Conservation (phyloP, 2,888 invertebrate genomes). For the Lordiphosa fenestrarum region DNA sequence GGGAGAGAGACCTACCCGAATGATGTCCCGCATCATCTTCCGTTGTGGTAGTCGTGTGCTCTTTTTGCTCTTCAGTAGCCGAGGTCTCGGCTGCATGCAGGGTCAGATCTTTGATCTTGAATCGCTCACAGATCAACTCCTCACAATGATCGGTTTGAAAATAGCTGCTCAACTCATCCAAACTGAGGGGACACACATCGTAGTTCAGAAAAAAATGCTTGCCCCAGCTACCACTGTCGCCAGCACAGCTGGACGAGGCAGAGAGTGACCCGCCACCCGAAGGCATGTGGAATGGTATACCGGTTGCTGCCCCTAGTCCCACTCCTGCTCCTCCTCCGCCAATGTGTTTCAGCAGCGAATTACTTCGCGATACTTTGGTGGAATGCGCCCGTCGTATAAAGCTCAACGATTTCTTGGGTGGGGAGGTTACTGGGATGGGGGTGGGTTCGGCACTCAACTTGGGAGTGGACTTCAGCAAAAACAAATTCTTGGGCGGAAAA, state of each 20-base stretch:
- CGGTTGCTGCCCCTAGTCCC: background rate
- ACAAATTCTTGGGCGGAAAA: slow-evolving; percentile 80
- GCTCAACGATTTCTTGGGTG: slow-evolving; percentile 83
- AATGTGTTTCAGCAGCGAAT: slow-evolving; percentile 83
- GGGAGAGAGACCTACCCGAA: slow-evolving; percentile 83
- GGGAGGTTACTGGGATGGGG: slow-evolving; percentile 75
- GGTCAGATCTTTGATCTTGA: slow-evolving; percentile 75
- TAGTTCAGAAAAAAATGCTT: slow-evolving; percentile 76
- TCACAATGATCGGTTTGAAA: slow-evolving; percentile 79
- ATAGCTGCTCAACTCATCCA: slow-evolving; percentile 78
- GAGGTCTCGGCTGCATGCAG: slow-evolving; percentile 39
- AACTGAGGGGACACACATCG: slow-evolving; percentile 76
- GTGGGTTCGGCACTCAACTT: slow-evolving; percentile 34
- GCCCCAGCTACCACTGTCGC: slow-evolving; percentile 70
- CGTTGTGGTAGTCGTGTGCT: slow-evolving; percentile 65
- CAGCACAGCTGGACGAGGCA: slow-evolving; percentile 50
- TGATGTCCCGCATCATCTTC: slow-evolving; percentile 86
- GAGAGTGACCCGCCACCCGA: slow-evolving; percentile 5
- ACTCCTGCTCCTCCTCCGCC: slow-evolving; percentile 73
- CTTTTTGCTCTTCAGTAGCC: slow-evolving; percentile 36
- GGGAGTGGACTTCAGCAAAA: slow-evolving; percentile 78
- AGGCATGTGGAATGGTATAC: no score
- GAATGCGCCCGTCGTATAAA: slow-evolving; percentile 87
- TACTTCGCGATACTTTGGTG: slow-evolving; percentile 86
- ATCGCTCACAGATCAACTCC: slow-evolving; percentile 78